A percentile compares a stretch with the other conserved stretches of the same genome.
These are phyloP conservation scores for Atrina japonica DNA, from an alignment of 2,888 invertebrate species.

Conservation along the genomic window DNA sequence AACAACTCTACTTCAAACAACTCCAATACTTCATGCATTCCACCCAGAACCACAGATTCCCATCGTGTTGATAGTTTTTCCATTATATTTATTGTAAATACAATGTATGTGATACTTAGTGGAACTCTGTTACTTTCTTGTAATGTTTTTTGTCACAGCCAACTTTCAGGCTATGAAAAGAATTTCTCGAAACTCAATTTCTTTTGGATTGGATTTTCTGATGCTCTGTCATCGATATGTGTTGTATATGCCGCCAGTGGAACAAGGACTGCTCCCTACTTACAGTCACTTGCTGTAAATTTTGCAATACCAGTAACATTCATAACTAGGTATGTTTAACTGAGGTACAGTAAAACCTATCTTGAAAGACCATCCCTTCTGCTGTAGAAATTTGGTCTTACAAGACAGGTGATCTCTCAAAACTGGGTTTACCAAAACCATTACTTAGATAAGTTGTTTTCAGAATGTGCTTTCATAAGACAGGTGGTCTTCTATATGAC, in stretches of 20 bases:
- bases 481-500: too few species aligned
- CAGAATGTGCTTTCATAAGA: too few species aligned
- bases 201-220: constrained; percentile 60
- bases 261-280: constrained; percentile 68
- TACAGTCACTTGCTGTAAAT: constrained; percentile 67
- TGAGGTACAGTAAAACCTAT: neutral
- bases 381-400: too few species aligned
- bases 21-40: constrained; percentile 12
- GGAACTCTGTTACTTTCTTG: constrained; percentile 48
- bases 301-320: constrained; percentile 69
- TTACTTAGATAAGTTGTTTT: neutral
- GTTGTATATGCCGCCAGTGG: constrained; percentile 67
- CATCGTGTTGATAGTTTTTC: constrained; percentile 50
- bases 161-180: constrained; percentile 32
- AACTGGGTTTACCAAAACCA: too few species aligned
- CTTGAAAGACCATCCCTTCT: neutral
- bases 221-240: constrained; percentile 60
- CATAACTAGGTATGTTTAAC: constrained; percentile 56
- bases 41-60: constrained; percentile 7
- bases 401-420: too few species aligned
- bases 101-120: constrained; percentile 43
- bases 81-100: constrained; percentile 52
- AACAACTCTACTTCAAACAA: constrained; percentile 5
- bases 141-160: neutral
- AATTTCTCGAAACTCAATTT: constrained; percentile 53